phyloP scores from a whole-genome alignment of 1,140 invertebrate genomes.

The Habropoda laboriosa region DNA sequence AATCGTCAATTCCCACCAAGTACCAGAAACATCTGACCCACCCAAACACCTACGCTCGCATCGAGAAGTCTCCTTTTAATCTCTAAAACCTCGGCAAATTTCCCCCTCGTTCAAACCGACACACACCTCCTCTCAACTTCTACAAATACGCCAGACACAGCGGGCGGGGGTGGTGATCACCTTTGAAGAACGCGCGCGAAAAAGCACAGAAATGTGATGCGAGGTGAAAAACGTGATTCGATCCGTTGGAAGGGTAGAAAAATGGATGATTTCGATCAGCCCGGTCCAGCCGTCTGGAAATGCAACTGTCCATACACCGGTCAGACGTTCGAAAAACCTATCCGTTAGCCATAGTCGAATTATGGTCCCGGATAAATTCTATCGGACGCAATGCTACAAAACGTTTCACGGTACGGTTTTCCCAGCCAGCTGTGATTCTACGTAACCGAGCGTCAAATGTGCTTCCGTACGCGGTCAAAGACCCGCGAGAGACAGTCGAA shows the following conservation, averaged over 20 bases:
- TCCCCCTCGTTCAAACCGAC: too few relatives aligned
- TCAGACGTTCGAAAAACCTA: background rate
- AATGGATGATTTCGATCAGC: conserved; percentile 11
- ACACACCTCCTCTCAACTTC: too few relatives aligned
- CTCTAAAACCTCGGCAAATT: too few relatives aligned
- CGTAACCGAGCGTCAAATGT: too few relatives aligned
- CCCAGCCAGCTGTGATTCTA: background rate
- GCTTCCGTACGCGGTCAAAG: background rate
- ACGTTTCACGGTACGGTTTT: background rate
- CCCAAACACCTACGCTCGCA: too few relatives aligned
- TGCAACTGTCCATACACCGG: background rate
- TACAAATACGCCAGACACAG: too few relatives aligned
- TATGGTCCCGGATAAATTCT: background rate
- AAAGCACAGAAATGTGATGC: too few relatives aligned
- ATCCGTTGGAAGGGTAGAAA: background rate
- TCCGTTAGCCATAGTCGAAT: background rate
- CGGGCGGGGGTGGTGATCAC: too few relatives aligned
- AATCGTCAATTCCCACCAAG: too few relatives aligned
- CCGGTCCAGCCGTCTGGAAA: conserved; percentile 14
- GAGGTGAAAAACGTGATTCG: background rate
- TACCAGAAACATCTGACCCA: too few relatives aligned
- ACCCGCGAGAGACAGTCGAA: background rate
- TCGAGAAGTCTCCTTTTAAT: too few relatives aligned
- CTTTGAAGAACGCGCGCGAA: too few relatives aligned
- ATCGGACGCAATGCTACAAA: background rate